Evolutionary conservation across 2,888 invertebrate species (phyloP), one percentile per base, ranked within the genome.

Genomic region (Philereme vetulata): DNA sequence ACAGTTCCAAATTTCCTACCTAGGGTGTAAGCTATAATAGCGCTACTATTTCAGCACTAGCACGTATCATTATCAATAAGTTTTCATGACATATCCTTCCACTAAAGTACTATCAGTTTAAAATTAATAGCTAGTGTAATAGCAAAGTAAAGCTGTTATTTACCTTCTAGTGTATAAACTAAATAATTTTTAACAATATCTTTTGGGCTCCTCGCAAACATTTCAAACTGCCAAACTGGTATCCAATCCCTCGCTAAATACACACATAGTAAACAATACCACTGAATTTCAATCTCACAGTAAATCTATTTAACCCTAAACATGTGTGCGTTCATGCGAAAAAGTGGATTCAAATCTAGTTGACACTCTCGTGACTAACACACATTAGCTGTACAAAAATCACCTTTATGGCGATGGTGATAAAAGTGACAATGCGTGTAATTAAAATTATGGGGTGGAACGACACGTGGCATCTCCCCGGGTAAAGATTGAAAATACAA

Each of bases 261-360:
- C 51, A 52, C 60, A 63, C 57, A 66, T 49, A 52, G 61, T 65
- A 52, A 64, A 65, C 62, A 64, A 61, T 54, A 61, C 65, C 64
- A 67, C 56, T 64, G 64, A 63, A 65, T 67, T 67, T 67, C 63
- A 68, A 65, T 64, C 66, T 62, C 59, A 47, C 64, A 60, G 65
- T 62, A 66, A 66, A 68, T 68, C 65, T 66, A 64, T 70, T 70
- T 68, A 70, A 68, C 70, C 70, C 81, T 80, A 84, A 86, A 78
- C 80, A 84, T 80, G 82, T 81, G 85, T 75, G 82, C 84, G 78
- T 80, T 86, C 85, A 85, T 81, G 86, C 87, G 86, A 82, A 85
- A 90, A 89, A 88, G 84, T 86, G 81, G 83, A 76, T 77, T 78
- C 72, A 74, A 78, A 80, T 76, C 73, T 80, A 84, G 75, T 78